phyloP scores from a whole-genome alignment of 1,140 invertebrate species.

The Hormaphis cornu region DNA sequence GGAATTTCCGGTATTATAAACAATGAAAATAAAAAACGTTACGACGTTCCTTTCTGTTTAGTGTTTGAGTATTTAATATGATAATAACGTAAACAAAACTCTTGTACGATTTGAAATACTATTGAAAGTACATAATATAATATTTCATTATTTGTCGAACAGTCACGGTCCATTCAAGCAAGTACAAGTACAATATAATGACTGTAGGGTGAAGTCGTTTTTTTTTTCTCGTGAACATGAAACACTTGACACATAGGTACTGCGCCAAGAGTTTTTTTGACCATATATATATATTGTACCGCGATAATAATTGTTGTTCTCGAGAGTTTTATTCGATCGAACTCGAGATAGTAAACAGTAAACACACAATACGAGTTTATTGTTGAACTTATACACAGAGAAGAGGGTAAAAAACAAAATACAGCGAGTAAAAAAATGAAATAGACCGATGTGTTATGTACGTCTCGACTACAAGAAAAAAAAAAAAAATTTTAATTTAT shows the following conservation, averaged over 20 bases:
- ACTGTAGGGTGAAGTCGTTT: not conserved
- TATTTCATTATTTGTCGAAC: too few species aligned
- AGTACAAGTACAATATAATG: not conserved
- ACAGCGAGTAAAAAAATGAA: not conserved
- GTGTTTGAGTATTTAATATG: too few species aligned
- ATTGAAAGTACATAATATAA: too few species aligned
- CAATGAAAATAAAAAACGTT: too few species aligned
- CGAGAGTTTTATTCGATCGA: not conserved
- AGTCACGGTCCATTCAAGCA: too few species aligned
- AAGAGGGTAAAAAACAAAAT: conserved; percentile 15
- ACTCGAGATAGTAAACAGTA: conserved; percentile 5
- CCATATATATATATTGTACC: too few species aligned
- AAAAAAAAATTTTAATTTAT: not conserved
- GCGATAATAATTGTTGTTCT: too few species aligned
- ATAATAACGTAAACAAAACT: too few species aligned
- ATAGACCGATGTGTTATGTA: too few species aligned
- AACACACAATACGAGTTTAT: not conserved
- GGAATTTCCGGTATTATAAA: too few species aligned
- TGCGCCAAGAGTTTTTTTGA: not conserved
- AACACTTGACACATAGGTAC: not conserved
- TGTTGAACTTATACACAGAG: not conserved
- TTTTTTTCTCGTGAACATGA: conserved; percentile 1
- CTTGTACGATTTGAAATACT: too few species aligned
- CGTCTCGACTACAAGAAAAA: not conserved
- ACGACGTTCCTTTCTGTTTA: too few species aligned